Conservation (phyloP, 2,888 invertebrate species). For the Anodontia alba region DNA sequence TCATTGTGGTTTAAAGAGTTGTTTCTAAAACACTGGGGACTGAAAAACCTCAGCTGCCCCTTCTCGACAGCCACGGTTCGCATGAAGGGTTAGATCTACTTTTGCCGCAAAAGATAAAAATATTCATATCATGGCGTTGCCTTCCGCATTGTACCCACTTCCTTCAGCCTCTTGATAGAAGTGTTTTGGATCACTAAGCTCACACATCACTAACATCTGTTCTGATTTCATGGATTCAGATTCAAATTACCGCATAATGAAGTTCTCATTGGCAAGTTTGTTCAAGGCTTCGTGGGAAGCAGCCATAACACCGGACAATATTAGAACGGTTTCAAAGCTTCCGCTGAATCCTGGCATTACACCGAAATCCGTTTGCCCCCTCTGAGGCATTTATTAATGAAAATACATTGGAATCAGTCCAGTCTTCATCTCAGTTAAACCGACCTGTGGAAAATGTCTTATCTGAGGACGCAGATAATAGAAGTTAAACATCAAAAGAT, state of each 20-base stretch:
- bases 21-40: constrained; percentile 10
- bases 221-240: neutral
- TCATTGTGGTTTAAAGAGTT: neutral
- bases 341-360: neutral
- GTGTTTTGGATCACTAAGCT: neutral
- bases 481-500: neutral
- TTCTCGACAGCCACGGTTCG: neutral
- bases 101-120: neutral
- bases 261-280: neutral
- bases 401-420: neutral
- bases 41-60: neutral
- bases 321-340: neutral
- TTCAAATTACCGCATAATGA: neutral
- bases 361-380: neutral
- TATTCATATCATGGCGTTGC: neutral
- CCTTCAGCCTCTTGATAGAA: neutral
- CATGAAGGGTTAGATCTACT: neutral
- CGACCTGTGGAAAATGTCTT: neutral
- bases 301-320: neutral
- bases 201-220: neutral
- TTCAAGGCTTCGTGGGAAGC: neutral
- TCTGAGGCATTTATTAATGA: neutral
- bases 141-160: neutral
- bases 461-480: neutral
- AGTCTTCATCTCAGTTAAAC: neutral